Base-by-base conservation (phyloP, 2,113 vertebrate species). In the Clarias magur region DNA sequence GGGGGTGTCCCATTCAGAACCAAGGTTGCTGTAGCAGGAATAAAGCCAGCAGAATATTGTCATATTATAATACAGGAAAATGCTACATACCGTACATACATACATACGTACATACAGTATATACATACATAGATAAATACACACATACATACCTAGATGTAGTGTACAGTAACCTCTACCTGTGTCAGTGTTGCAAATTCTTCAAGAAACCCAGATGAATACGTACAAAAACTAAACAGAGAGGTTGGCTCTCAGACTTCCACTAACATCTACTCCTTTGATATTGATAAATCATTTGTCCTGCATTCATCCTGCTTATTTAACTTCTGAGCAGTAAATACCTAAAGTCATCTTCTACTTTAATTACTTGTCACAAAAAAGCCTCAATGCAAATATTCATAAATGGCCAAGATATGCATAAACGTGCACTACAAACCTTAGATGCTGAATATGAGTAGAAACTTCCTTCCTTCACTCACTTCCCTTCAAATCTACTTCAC, bases 81-180 rank as follows among this genome's bases (percentile, higher is more conserved):
- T 72, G 73, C 57, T 83, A 80, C 83, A 38, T 38, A 27, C 65
- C 34, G 3, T 38, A 38, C 34, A 38, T 38, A 83, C 80, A 78
- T 68, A n/a, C 10, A 73, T 30, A 34, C 27, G 19, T 38, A 27
- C 65, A 16, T 16, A 1, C 6, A 34, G 3, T n/a, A 1, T 12
- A 10, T 72, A 65, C 42, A 70, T 42, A 42, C 42, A 42, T 42
- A 80, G 73, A 78, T 68, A 27, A 4, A 75, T 34, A 38, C 30
- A 42, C 23, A 27, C 65, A 16, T 16, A 0, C 6, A 34, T n/a
- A 3, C 13, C 6, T 72, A 65, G 27, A 70, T 82, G 89, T 68
- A 75, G 89, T 1, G 84, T 88, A 83, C 85, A 80, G 90, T 88
- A 89, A 89, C 91, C 90, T 92, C 79, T 88, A 92, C 91, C 87